Base-by-base conservation (phyloP, 2,888 invertebrate species). In the Mechanitis mazaeus region DNA sequence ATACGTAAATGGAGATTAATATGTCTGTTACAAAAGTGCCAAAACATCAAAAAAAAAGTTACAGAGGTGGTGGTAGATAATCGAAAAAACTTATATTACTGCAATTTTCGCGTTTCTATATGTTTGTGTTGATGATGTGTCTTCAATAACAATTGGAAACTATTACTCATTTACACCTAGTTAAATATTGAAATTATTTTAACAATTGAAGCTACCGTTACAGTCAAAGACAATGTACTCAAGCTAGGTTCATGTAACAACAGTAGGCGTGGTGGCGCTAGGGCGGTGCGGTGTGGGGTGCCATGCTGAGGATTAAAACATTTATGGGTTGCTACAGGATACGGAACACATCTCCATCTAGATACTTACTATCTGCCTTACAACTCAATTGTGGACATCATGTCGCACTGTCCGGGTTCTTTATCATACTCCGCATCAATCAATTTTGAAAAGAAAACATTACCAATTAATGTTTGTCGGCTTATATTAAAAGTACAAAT, bases 371-470 rank as follows among this genome's bases (percentile, higher is more conserved):
- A 64, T 59, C 59, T 46, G 61, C 57, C 60, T 61, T 56, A 63
- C 63, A 55, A 61, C 33, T 61, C 57, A 65, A 58, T 54, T 68
- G 67, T 65, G 65, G 67, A 67, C 58, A 68, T 46, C 53, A 55
- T 57, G 68, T 67, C 64, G 66, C 65, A 59, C 59, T 45, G 58
- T 54, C 56, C 56, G 54, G 61, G 64, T 64, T 55, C 62, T 57
- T 58, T 67, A 76, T 83, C 84, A 82, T 85, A 87, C 84, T 84
- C 87, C 85, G 81, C 81, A 65, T 64, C 64, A 66, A 64, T 67
- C 67, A 68, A 71, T 72, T 71, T 70, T 68, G 68, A 69, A 71
- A 71, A 70, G 67, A 68, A 71, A 68, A 68, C 57, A 67, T 68
- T 65, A 66, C 70, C 75, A 74, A 74, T 70, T 71, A 75, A 66